Evolutionary conservation across 2,888 invertebrate species (phyloP).

Genomic region (Brenthis hecate): DNA sequence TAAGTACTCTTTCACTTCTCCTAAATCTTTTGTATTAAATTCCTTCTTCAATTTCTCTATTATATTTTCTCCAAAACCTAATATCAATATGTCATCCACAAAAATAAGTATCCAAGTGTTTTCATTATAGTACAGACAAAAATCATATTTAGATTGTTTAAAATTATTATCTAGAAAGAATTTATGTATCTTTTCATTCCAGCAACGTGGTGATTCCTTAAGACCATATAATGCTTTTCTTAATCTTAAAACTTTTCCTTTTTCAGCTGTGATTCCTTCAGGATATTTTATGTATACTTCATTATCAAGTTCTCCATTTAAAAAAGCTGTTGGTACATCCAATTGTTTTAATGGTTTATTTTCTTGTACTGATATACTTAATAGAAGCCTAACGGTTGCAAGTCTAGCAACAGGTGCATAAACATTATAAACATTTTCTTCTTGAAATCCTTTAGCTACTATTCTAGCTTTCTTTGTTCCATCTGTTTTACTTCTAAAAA

Average conservation of each 20-base stretch:
- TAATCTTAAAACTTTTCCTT: constrained; percentile 32
- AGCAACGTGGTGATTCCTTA: constrained; percentile 33
- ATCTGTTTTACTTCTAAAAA: constrained; percentile 21
- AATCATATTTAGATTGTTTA: constrained; percentile 30
- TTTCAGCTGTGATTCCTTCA: constrained; percentile 22
- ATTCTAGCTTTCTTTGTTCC: constrained; percentile 28
- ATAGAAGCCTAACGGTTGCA: constrained; percentile 13
- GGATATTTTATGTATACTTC: constrained; percentile 12
- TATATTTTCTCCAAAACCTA: constrained; percentile 17
- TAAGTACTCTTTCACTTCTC: constrained; percentile 29
- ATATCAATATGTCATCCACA: constrained; percentile 28
- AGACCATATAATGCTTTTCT: constrained; percentile 35
- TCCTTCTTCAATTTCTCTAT: constrained; percentile 25
- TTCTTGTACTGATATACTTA: constrained; percentile 16
- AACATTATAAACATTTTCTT: not conserved
- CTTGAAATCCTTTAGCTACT: constrained; percentile 31
- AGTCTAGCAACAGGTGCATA: constrained; percentile 29
- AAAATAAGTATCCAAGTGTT: constrained; percentile 18
- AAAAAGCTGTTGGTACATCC: constrained; percentile 6
- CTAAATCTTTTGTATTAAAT: constrained; percentile 33
- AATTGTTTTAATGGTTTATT: constrained; percentile 13
- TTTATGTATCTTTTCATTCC: constrained; percentile 34
- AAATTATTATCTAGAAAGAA: constrained; percentile 24
- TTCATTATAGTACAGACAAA: constrained; percentile 30
- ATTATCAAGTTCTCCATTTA: constrained; percentile 23